Evolutionary conservation across 2,113 vertebrate genomes (phyloP).

Genomic region (Osmerus eperlanus): DNA sequence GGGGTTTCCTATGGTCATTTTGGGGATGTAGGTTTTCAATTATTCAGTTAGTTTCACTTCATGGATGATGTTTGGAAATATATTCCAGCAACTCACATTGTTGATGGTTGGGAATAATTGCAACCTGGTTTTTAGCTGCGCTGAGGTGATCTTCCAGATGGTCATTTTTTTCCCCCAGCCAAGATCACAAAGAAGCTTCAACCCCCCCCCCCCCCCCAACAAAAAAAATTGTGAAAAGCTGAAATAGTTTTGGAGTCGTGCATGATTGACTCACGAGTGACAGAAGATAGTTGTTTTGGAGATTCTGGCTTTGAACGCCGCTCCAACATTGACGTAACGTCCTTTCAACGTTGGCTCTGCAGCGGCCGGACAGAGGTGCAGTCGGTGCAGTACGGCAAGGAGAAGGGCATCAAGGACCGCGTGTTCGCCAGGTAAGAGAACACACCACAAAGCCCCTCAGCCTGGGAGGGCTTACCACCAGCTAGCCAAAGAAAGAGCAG

Average conservation of each 20-base stretch:
- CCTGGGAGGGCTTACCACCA: too few species aligned
- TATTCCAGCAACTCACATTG: neutral
- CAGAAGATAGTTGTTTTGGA: constrained; percentile 3
- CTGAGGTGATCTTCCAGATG: neutral
- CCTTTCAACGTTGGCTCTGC: constrained; percentile 36
- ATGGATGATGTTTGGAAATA: constrained; percentile 14
- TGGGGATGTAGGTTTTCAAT: constrained; percentile 10
- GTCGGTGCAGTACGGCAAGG: constrained; percentile 98
- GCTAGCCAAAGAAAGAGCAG: too few species aligned
- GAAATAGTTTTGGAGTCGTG: constrained; percentile 23
- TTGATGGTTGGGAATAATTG: neutral
- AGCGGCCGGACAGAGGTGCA: constrained; percentile 97
- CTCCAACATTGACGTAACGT: constrained; percentile 29
- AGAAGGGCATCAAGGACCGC: constrained; percentile 94
- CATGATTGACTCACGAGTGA: constrained; percentile 42
- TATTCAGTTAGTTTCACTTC: constrained; percentile 16
- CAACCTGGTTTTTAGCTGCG: neutral
- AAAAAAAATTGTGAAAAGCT: neutral
- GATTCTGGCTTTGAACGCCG: neutral
- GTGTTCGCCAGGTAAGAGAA: constrained; percentile 91
- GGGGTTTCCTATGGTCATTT: neutral
- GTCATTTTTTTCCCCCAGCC: too few species aligned
- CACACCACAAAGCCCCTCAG: neutral
- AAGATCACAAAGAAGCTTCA: neutral
- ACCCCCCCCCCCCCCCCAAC: too few species aligned